These are phyloP conservation scores for Lepidocolaptes lacrymiger DNA, from an alignment of 2,797 vertebrate genomes.

Conservation along the genomic window DNA sequence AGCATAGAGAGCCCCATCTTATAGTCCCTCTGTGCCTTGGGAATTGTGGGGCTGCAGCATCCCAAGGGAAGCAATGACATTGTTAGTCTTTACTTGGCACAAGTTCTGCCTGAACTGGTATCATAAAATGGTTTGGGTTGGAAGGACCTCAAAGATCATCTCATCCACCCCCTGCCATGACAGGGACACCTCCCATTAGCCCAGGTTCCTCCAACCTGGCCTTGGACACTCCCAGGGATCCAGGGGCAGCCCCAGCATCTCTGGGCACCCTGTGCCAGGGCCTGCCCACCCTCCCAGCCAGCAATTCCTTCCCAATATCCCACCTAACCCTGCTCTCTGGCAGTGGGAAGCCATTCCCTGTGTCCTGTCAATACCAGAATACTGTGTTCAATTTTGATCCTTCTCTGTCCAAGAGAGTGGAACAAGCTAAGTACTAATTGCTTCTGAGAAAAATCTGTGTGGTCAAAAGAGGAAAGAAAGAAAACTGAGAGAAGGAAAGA, in stretches of 20 bases:
- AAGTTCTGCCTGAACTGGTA: not conserved
- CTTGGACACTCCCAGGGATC: not conserved
- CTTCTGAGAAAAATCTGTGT: not conserved
- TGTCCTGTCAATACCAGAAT: not conserved
- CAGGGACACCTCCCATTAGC: not conserved
- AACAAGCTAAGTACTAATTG: not conserved
- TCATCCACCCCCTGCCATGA: not conserved
- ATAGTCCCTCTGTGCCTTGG: fast-evolving
- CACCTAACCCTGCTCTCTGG: not conserved
- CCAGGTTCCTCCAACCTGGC: not conserved
- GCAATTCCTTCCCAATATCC: not conserved
- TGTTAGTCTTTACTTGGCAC: not conserved
- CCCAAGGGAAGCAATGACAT: fast-evolving
- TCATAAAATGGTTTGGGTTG: not conserved
- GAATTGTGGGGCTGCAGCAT: not conserved
- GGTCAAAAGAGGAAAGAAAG: no score
- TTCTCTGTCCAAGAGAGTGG: not conserved
- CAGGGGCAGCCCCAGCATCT: not conserved
- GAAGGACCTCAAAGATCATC: not conserved
- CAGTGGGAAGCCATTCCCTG: not conserved
- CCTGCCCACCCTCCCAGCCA: fast-evolving
- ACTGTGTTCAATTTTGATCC: fast-evolving
- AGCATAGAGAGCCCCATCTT: not conserved
- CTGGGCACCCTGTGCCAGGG: not conserved
- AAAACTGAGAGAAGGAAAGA: no score